Percentiles rank a stretch among this genome's conserved stretches.
Evolutionary conservation across 1,140 invertebrate species (phyloP).

Genomic region (Drosophila trapezifrons): DNA sequence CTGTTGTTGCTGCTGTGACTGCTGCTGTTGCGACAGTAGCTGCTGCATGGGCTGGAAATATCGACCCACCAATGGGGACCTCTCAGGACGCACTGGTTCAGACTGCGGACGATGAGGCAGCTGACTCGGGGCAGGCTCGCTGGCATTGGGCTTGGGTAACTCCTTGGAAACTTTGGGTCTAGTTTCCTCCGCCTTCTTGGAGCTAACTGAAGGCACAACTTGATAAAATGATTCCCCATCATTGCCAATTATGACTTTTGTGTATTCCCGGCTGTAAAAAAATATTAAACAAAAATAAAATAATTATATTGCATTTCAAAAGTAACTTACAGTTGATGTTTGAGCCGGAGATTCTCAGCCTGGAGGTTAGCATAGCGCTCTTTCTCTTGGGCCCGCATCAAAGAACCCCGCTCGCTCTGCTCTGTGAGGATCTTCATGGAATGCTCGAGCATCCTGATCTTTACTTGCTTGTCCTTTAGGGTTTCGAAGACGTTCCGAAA

Average conservation of each 20-base stretch:
- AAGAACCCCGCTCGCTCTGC: too few relatives aligned
- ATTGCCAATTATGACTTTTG: constrained; percentile 6
- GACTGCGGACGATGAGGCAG: not conserved
- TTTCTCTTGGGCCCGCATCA: not conserved
- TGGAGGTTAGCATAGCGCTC: not conserved
- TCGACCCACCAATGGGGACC: too few relatives aligned
- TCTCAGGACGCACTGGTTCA: not conserved
- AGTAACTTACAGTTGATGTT: not conserved
- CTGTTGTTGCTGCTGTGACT: not conserved
- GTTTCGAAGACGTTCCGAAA: not conserved
- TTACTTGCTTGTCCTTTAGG: not conserved
- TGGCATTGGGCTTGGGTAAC: not conserved
- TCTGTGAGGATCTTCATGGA: not conserved
- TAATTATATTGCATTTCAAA: too few relatives aligned
- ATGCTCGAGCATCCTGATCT: not conserved
- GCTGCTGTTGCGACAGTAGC: not conserved
- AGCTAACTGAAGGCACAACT: not conserved
- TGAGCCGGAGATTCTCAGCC: not conserved
- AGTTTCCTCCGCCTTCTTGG: too few relatives aligned
- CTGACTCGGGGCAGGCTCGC: not conserved
- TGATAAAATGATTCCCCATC: not conserved
- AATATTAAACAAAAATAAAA: too few relatives aligned
- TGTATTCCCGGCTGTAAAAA: not conserved
- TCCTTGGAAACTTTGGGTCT: not conserved
- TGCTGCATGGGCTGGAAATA: not conserved